phyloP scores from a whole-genome alignment of 2,113 vertebrate genomes.

The Thermophis baileyi region DNA sequence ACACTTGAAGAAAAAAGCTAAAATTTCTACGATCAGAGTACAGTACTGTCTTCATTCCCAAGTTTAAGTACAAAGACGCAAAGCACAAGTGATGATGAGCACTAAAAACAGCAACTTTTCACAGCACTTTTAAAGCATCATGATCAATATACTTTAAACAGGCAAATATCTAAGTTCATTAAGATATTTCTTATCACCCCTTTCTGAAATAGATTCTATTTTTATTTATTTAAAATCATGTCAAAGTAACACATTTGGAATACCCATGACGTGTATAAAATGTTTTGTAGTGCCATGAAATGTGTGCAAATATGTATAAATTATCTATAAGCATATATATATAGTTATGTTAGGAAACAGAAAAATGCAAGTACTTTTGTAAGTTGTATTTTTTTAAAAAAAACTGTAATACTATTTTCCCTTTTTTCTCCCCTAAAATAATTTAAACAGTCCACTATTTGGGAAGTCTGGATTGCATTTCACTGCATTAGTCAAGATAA shows the following conservation, averaged over 20 bases:
- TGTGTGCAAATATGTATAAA: not conserved
- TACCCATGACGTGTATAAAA: not conserved
- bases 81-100: not conserved
- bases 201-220: not conserved
- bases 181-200: not conserved
- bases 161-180: not conserved
- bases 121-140: not conserved
- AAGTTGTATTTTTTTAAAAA: not conserved
- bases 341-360: not conserved
- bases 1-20: not conserved
- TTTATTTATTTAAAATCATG: not conserved
- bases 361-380: not conserved
- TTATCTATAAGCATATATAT: no score
- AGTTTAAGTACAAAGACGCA: not conserved
- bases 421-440: not conserved
- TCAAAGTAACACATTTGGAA: not conserved
- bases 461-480: not conserved
- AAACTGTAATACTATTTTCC: no score
- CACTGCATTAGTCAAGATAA: not conserved
- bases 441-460: not conserved
- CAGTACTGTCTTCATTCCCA: not conserved
- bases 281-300: not conserved
- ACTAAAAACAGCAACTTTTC: not conserved
- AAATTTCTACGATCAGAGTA: not conserved
- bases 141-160: not conserved